A percentile compares a stretch with the other conserved stretches of the same genome.
Conservation (phyloP, 2,888 invertebrate species). For the Galeopsomyia nigrocyanea region DNA sequence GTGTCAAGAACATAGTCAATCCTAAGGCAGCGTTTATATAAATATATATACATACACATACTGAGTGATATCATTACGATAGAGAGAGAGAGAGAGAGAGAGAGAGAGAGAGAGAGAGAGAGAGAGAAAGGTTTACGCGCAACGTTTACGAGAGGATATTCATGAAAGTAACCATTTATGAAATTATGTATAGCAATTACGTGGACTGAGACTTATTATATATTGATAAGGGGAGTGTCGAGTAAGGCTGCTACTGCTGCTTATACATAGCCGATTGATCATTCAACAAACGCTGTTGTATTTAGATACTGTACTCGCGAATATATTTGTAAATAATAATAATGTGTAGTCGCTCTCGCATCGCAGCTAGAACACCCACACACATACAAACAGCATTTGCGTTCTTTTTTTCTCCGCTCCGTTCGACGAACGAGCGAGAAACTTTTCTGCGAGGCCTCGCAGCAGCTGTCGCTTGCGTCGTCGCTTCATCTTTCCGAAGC, state of each 20-base stretch:
- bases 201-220: too few species aligned
- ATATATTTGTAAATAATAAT: too few species aligned
- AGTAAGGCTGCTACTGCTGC: too few species aligned
- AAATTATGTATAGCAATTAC: too few species aligned
- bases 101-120: constrained; percentile 26
- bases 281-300: too few species aligned
- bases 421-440: constrained; percentile 2
- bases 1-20: constrained; percentile 30
- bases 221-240: too few species aligned
- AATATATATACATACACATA: too few species aligned
- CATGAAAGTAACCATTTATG: too few species aligned
- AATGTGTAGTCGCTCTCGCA: too few species aligned
- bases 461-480: neutral
- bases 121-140: constrained; percentile 20
- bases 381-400: neutral
- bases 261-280: too few species aligned
- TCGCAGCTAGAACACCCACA: too few species aligned
- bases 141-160: constrained; percentile 1
- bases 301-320: too few species aligned
- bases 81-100: constrained; percentile 34
- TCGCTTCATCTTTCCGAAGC: neutral
- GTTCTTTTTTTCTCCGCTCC: constrained; percentile 1
- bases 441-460: constrained; percentile 6
- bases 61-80: neutral
- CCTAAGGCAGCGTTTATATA: neutral